A percentile compares a stretch with the other conserved stretches of the same genome.
phyloP scores from a whole-genome alignment of 2,888 invertebrate genomes.

The Heliconius cydno region DNA sequence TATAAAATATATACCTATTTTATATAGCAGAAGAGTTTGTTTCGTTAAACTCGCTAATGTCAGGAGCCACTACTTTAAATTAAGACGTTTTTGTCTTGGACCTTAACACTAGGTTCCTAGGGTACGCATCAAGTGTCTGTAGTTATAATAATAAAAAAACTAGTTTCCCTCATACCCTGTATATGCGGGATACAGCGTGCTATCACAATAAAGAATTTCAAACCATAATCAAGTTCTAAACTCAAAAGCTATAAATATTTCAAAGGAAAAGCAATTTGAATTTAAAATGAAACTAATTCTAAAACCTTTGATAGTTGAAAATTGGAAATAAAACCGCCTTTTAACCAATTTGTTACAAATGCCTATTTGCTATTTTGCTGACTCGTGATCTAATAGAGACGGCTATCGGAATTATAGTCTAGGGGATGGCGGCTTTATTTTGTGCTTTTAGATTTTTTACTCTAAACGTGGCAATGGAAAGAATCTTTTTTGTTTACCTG shows the following conservation, averaged over 20 bases:
- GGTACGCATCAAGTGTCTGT: too few relatives aligned
- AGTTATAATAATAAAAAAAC: neutral
- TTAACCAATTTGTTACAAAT: constrained; percentile 26
- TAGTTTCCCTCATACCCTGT: neutral
- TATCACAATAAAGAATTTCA: neutral
- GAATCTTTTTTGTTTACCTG: neutral
- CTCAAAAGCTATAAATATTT: neutral
- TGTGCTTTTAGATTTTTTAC: neutral
- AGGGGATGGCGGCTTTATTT: neutral
- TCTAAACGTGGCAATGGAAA: neutral
- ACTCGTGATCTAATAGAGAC: constrained; percentile 20
- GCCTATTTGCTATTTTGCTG: constrained; percentile 14
- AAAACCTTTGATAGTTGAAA: constrained; percentile 33
- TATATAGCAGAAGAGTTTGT: neutral
- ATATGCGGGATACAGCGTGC: neutral
- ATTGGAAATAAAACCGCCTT: constrained; percentile 37
- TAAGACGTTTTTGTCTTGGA: too few relatives aligned
- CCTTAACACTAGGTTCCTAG: neutral
- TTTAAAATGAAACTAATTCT: constrained; percentile 6
- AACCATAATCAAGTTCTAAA: neutral
- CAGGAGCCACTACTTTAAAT: too few relatives aligned
- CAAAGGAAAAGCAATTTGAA: constrained; percentile 16
- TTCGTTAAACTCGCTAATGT: neutral
- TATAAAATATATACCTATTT: too few relatives aligned
- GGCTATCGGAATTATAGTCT: neutral